Conservation (phyloP, 2,113 vertebrate species). For the Esox niger region DNA sequence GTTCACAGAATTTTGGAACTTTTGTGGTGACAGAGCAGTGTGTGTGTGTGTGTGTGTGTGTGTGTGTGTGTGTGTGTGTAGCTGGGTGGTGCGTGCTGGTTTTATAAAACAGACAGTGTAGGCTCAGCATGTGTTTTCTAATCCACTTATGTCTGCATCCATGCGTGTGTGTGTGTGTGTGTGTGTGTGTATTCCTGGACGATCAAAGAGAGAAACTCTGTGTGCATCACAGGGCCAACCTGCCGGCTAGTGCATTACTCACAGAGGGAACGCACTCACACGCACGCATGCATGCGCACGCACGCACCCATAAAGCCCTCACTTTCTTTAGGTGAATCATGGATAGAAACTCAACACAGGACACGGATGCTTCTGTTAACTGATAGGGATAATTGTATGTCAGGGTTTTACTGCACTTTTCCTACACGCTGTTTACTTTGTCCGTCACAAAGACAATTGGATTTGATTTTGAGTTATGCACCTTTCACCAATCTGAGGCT, state of each 20-base stretch:
- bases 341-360: neutral
- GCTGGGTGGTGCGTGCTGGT: neutral
- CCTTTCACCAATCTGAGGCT: neutral
- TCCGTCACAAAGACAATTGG: no score
- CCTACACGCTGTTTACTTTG: no score
- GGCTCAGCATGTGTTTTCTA: slow-evolving; percentile 36
- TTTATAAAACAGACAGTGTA: neutral
- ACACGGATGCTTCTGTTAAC: no score
- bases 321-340: neutral
- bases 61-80: neutral
- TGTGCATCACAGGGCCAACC: slow-evolving; percentile 7
- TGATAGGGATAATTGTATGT: no score
- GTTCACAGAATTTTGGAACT: no score
- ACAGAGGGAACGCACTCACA: neutral
- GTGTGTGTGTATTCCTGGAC: slow-evolving; percentile 32
- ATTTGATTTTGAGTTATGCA: no score
- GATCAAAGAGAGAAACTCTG: slow-evolving; percentile 40
- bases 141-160: slow-evolving; percentile 56
- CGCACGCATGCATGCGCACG: neutral
- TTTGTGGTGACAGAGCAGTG: neutral
- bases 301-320: neutral
- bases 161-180: no score
- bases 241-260: neutral
- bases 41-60: slow-evolving; percentile 1
- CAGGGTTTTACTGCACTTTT: no score